Percentiles rank a stretch among this genome's conserved stretches.
phyloP scores from a whole-genome alignment of 2,888 invertebrate genomes.

The Capitulum mitella region DNA sequence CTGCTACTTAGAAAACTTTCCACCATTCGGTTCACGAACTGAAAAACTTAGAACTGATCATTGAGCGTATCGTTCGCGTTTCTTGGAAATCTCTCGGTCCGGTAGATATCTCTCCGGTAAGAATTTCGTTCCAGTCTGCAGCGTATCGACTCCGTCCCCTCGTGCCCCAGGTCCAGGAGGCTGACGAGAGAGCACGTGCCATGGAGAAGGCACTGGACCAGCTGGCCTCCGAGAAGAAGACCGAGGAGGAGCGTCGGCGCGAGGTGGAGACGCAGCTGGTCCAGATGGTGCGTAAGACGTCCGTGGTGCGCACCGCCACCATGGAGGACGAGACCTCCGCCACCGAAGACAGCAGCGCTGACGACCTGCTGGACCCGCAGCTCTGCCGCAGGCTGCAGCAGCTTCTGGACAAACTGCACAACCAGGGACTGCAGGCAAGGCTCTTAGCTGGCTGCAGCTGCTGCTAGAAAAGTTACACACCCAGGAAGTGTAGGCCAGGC shows the following conservation, averaged over 20 bases:
- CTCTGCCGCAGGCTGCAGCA: slow-evolving; percentile 10
- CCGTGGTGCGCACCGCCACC: background rate
- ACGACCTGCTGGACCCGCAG: slow-evolving; percentile 19
- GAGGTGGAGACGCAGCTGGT: slow-evolving; percentile 20
- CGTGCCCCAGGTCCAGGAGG: background rate
- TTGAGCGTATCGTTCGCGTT: too few species aligned
- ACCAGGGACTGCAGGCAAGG: background rate
- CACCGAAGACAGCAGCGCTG: background rate
- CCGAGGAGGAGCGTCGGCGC: slow-evolving; percentile 8
- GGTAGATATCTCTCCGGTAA: too few species aligned
- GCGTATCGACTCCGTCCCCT: too few species aligned
- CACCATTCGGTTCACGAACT: too few species aligned
- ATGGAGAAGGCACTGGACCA: background rate
- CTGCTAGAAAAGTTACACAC: too few species aligned
- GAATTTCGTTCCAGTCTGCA: too few species aligned
- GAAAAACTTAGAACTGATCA: too few species aligned
- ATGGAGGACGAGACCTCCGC: background rate
- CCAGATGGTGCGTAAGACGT: background rate
- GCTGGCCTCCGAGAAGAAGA: slow-evolving; percentile 2
- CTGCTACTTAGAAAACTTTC: too few species aligned
- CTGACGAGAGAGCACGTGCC: background rate
- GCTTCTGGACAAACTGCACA: slow-evolving; percentile 14
- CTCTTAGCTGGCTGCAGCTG: too few species aligned
- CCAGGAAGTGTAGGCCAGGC: too few species aligned
- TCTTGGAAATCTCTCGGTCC: too few species aligned